Conservation (phyloP, 2,888 invertebrate genomes). For the Apodemia zela region DNA sequence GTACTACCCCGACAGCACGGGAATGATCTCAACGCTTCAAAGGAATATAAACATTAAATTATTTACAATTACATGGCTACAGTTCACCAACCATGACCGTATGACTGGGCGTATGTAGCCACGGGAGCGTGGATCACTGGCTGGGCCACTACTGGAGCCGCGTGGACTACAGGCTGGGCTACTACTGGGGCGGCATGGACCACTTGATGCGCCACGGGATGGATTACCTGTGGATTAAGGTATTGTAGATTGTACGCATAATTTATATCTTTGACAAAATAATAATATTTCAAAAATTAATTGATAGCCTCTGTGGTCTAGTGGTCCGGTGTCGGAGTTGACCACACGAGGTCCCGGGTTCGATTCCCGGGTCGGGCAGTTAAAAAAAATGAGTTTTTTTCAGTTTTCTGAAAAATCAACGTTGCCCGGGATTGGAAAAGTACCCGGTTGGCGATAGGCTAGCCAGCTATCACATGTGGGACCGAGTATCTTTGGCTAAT, state of each 20-base stretch:
- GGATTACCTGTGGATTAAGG: constrained; percentile 24
- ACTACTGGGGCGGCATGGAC: constrained; percentile 49
- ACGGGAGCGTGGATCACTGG: constrained; percentile 41
- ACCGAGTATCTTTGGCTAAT: too few species aligned
- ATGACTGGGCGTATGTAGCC: constrained; percentile 47
- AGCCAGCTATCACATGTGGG: too few species aligned
- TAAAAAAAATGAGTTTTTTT: too few species aligned
- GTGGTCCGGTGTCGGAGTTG: too few species aligned
- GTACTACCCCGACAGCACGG: constrained; percentile 53
- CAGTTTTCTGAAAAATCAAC: too few species aligned
- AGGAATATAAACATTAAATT: constrained; percentile 34
- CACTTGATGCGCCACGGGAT: constrained; percentile 45
- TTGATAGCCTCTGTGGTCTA: too few species aligned
- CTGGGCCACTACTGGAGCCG: constrained; percentile 48
- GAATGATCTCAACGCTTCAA: constrained; percentile 66
- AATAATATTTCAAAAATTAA: too few species aligned
- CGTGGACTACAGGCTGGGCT: constrained; percentile 49
- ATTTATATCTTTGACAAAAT: too few species aligned
- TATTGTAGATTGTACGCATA: neutral
- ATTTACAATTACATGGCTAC: constrained; percentile 52
- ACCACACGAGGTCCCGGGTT: too few species aligned
- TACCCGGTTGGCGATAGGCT: too few species aligned
- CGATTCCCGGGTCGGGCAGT: too few species aligned
- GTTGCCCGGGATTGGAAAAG: too few species aligned
- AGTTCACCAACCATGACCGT: constrained; percentile 54